phyloP scores from a whole-genome alignment of 2,113 vertebrate genomes.

The Martes martes region DNA sequence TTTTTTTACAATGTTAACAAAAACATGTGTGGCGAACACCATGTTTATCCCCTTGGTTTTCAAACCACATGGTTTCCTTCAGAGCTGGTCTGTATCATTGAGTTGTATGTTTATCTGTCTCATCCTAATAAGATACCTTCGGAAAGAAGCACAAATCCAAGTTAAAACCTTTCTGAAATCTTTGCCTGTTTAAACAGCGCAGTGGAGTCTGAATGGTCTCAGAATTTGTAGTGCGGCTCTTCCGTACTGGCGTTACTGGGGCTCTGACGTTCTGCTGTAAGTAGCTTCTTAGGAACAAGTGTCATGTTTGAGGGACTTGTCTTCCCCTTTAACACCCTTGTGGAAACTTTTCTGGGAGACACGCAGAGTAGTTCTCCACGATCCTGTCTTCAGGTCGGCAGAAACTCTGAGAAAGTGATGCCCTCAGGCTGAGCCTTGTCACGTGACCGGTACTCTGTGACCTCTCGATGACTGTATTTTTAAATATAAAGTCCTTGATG shows the following conservation, averaged over 20 bases:
- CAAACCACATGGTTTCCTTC: not conserved
- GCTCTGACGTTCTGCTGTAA: not conserved
- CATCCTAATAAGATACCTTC: not conserved
- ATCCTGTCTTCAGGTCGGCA: not conserved
- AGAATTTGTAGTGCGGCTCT: not conserved
- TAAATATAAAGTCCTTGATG: not conserved
- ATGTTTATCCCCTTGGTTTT: not conserved
- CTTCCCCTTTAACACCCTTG: not conserved
- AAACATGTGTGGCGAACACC: not conserved
- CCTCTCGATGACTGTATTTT: not conserved
- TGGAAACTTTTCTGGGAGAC: not conserved
- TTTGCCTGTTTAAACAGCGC: not conserved
- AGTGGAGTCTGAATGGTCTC: not conserved
- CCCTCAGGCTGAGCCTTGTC: not conserved
- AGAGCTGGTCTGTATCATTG: not conserved
- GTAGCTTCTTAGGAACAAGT: not conserved
- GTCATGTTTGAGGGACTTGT: not conserved
- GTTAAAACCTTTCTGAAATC: not conserved
- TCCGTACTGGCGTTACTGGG: not conserved
- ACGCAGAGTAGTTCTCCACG: no score
- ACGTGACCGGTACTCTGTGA: not conserved
- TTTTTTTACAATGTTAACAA: not conserved
- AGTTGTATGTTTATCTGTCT: not conserved
- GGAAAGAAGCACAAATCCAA: not conserved
- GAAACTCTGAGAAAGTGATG: not conserved